A percentile compares a stretch with the other conserved stretches of the same genome.
phyloP scores from a whole-genome alignment of 2,797 vertebrate species.

The Rhabdomys pumilio region DNA sequence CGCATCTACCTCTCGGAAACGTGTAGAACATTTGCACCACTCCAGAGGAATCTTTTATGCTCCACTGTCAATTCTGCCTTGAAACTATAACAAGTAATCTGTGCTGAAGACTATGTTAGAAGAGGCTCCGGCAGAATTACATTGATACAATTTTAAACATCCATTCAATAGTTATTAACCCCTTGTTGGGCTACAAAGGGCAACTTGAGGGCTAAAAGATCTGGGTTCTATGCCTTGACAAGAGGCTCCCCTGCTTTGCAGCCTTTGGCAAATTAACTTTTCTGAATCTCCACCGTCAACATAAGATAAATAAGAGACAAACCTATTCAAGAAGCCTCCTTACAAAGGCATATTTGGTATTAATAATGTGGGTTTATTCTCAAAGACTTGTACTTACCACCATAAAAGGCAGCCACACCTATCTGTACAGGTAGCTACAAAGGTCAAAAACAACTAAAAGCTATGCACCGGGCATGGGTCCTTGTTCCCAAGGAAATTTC shows the following conservation, averaged over 20 bases:
- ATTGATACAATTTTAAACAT: background rate
- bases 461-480: background rate
- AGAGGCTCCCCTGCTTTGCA: background rate
- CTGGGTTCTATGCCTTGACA: background rate
- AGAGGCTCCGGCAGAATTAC: background rate
- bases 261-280: background rate
- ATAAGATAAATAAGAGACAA: background rate
- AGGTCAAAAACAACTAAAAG: constrained; percentile 27
- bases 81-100: background rate
- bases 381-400: background rate
- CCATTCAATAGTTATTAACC: constrained; percentile 30
- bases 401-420: background rate
- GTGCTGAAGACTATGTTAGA: background rate
- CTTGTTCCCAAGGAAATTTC: background rate
- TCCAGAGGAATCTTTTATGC: background rate
- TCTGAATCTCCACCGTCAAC: constrained; percentile 35
- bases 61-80: background rate
- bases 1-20: background rate
- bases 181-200: background rate
- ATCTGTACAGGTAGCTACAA: background rate
- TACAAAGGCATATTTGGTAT: background rate
- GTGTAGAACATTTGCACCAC: background rate
- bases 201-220: background rate
- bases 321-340: constrained; percentile 3
- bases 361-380: background rate